phyloP scores from a whole-genome alignment of 2,888 invertebrate species.

The Celastrina argiolus region DNA sequence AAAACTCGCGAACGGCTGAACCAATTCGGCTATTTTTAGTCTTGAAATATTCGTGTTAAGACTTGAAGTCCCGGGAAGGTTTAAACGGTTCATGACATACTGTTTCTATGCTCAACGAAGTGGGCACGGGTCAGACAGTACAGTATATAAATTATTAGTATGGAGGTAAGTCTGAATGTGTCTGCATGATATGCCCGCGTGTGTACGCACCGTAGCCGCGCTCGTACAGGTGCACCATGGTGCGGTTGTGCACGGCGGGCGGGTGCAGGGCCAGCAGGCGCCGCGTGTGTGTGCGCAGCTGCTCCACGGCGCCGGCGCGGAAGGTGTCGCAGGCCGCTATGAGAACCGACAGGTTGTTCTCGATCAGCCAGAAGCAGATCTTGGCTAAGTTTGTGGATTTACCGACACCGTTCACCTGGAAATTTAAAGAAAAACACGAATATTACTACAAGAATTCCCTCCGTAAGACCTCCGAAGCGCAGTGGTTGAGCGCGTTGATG shows the following conservation, averaged over 20 bases:
- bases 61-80: too few relatives aligned
- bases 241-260: constrained; percentile 82
- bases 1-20: too few relatives aligned
- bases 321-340: constrained; percentile 99
- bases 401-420: constrained; percentile 94
- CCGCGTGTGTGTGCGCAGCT: constrained; percentile 94
- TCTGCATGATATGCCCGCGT: background rate
- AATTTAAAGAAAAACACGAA: too few relatives aligned
- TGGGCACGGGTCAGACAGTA: too few relatives aligned
- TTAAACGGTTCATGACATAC: too few relatives aligned
- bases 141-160: too few relatives aligned
- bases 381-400: constrained; percentile 99
- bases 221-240: constrained; percentile 97
- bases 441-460: too few relatives aligned
- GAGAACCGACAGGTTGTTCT: constrained; percentile 96
- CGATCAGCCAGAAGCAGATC: constrained; percentile 99
- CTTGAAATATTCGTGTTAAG: too few relatives aligned
- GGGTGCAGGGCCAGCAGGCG: constrained; percentile 97
- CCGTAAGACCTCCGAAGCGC: too few relatives aligned
- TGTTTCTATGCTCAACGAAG: too few relatives aligned
- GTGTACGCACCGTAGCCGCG: constrained; percentile 89
- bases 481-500: too few relatives aligned
- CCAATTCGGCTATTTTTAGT: too few relatives aligned
- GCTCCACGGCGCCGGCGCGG: constrained; percentile 99
- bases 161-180: background rate